A percentile compares a stretch with the other conserved stretches of the same genome.
These are phyloP conservation scores for Aspidiotus destructor DNA, from an alignment of 2,888 invertebrate genomes.

Conservation along the genomic window DNA sequence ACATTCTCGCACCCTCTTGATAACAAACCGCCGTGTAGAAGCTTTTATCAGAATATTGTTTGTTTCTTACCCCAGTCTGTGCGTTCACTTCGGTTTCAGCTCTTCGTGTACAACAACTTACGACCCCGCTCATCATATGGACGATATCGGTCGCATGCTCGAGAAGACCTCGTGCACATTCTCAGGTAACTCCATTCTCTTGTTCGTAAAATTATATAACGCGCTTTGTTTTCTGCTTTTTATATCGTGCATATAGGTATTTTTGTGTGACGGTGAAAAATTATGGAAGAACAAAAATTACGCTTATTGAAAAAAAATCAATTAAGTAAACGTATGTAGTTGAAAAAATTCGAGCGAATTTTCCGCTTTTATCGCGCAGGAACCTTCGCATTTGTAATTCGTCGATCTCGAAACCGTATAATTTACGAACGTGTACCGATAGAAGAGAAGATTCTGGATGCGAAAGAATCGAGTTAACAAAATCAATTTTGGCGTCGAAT, in stretches of 20 bases:
- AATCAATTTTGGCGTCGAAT: constrained; percentile 1
- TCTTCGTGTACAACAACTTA: constrained; percentile 13
- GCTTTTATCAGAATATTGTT: constrained; percentile 29
- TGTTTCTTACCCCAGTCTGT: constrained; percentile 13
- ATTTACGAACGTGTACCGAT: too few relatives aligned
- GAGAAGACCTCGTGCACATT: neutral
- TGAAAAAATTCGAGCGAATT: too few relatives aligned
- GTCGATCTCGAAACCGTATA: too few relatives aligned
- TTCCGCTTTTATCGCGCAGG: too few relatives aligned
- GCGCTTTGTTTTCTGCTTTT: neutral
- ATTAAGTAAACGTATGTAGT: too few relatives aligned
- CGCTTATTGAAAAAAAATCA: too few relatives aligned
- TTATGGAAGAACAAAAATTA: too few relatives aligned
- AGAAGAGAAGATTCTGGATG: neutral
- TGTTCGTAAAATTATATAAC: neutral
- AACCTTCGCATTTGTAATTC: too few relatives aligned
- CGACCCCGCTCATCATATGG: neutral
- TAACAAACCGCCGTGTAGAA: constrained; percentile 30
- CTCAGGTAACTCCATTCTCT: neutral
- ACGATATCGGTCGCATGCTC: neutral
- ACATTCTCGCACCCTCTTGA: constrained; percentile 29
- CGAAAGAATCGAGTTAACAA: neutral
- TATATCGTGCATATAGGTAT: too few relatives aligned
- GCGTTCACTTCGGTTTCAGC: constrained; percentile 29
- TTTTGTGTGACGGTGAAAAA: too few relatives aligned